phyloP scores from a whole-genome alignment of 2,888 invertebrate species.

The Phymatocera aterrima region DNA sequence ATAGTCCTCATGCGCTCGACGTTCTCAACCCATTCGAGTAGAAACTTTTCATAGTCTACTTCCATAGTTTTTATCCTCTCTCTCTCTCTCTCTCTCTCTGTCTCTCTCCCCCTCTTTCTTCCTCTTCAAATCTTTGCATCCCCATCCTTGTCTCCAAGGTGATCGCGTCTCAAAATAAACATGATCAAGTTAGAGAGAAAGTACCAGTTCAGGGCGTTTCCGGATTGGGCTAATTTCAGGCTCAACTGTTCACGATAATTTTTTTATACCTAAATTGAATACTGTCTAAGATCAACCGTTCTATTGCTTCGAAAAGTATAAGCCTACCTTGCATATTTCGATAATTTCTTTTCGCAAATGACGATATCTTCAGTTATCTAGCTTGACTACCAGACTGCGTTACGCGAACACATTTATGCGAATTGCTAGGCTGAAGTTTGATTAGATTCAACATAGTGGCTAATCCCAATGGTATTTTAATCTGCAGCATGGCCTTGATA shows the following conservation, averaged over 20 bases:
- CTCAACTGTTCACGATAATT: neutral
- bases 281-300: neutral
- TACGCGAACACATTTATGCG: neutral
- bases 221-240: neutral
- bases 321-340: neutral
- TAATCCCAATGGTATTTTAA: conserved; percentile 10
- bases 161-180: neutral
- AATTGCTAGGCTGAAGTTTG: neutral
- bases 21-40: conserved; percentile 24
- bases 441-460: neutral
- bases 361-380: neutral
- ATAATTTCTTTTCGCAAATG: neutral
- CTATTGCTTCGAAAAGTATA: neutral
- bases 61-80: neutral
- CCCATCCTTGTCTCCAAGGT: neutral
- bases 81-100: neutral
- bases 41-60: conserved; percentile 31
- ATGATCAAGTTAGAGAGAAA: neutral
- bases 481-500: conserved; percentile 9
- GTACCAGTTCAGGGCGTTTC: no score
- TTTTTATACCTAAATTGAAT: neutral
- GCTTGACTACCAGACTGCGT: neutral
- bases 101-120: neutral
- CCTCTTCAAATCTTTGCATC: neutral
- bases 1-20: conserved; percentile 29